Evolutionary conservation across 2,888 invertebrate species (phyloP), one percentile per base, ranked within the genome.

Genomic region (Calliphora vomitoria): DNA sequence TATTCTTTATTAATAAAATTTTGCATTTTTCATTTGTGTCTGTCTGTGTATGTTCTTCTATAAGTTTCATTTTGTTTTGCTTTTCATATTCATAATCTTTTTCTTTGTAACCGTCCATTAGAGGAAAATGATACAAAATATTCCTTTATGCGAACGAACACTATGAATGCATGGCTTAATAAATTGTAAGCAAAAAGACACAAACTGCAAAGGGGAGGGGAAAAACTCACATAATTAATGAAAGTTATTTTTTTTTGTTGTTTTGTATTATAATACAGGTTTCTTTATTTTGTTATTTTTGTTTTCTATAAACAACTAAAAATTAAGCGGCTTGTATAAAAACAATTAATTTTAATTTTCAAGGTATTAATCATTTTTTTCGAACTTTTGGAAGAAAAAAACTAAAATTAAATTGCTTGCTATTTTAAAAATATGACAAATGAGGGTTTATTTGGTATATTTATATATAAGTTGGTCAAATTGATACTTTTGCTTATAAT

Each of bases 1-100:
- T 80, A 68, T 80, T 66, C 47, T 72, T 74, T 68, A 47, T 80
- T 85, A 74, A 68, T 85, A 80, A 80, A 58, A 74, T 69, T 82
- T 76, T 82, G 74, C 66, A 82, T 72, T 72, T 74, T 75, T 75
- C 53, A 81, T 64, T 62, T 72, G 38, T 50, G 5, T 62, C 11
- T 60, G 18, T n/a, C 11, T 62, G 3, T 38, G 8, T 25, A 25
- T 50, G 20, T 35, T 4, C 25, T 3, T 38, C 25, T 62, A 10
- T 18, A 3, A 31, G 18, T 53, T 72, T 72, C 4, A 58, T 35
- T 38, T 53, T 66, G 20, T 66, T 72, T 44, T 25, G 15, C 8
- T 55, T 38, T 41, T 38, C 20, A 25, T 62, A 6, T 69, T 18
- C 60, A 15, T 31, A 44, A 62, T 62, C 11, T 35, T 47, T 75